Percentiles rank a stretch among this genome's conserved stretches.
phyloP scores from a whole-genome alignment of 2,113 vertebrate genomes.

The Enhydra lutris region DNA sequence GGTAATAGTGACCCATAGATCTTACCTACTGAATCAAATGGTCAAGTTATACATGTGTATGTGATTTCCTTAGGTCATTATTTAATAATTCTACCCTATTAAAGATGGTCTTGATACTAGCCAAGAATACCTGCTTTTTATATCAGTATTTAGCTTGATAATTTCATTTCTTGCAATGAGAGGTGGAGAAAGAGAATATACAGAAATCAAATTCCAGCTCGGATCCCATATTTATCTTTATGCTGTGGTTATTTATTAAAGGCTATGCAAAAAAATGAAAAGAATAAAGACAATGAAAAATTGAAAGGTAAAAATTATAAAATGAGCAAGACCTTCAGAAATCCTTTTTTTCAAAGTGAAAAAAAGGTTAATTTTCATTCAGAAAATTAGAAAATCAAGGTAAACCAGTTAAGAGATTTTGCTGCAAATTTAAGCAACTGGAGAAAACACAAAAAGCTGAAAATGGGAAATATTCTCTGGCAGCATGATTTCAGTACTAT shows the following conservation, averaged over 20 bases:
- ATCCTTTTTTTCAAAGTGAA: background rate
- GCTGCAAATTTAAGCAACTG: background rate
- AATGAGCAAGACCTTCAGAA: background rate
- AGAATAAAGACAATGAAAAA: background rate
- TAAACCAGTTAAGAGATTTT: background rate
- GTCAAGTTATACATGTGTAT: background rate
- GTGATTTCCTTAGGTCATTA: background rate
- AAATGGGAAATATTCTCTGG: background rate
- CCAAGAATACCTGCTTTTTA: background rate
- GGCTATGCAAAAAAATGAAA: background rate
- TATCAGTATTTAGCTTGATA: background rate
- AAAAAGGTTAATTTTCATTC: conserved; percentile 4
- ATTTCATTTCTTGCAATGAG: background rate
- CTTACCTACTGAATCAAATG: background rate
- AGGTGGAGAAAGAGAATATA: background rate
- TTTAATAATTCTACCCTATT: background rate
- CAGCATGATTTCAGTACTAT: background rate
- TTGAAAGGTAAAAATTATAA: background rate
- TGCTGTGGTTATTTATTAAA: background rate
- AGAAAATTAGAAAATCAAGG: background rate
- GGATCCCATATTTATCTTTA: background rate
- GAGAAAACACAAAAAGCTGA: background rate
- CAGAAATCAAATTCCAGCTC: background rate
- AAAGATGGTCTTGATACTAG: background rate
- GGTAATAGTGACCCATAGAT: background rate